These are phyloP conservation scores for Cephus rjabovi DNA, from an alignment of 2,888 invertebrate genomes.

Conservation along the genomic window DNA sequence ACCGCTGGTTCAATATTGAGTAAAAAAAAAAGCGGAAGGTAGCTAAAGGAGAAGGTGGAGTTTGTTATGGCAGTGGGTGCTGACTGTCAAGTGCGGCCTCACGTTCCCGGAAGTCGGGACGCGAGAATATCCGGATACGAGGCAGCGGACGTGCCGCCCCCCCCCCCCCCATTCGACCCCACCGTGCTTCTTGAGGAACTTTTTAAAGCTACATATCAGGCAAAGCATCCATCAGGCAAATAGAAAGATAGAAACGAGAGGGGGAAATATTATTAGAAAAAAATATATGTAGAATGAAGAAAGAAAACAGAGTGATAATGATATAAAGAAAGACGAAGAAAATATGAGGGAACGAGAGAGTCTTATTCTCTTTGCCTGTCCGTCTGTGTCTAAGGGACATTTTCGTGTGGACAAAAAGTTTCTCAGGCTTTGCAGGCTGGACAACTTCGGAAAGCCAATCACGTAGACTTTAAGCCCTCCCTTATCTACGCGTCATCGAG, in stretches of 20 bases:
- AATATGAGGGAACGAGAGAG: neutral
- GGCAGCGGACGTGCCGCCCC: conserved; percentile 50
- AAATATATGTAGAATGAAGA: neutral
- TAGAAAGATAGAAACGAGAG: neutral
- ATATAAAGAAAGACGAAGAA: neutral
- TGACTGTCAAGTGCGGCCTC: conserved; percentile 45
- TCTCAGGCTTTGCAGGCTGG: conserved; percentile 55
- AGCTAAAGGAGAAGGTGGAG: neutral
- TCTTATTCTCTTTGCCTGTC: neutral
- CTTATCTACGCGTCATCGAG: conserved; percentile 65
- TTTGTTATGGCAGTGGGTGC: conserved; percentile 28
- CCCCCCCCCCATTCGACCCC: neutral
- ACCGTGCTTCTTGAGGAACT: neutral
- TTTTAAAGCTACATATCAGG: neutral
- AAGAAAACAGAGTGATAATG: neutral
- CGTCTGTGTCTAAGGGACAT: conserved; percentile 13
- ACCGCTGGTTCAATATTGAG: conserved; percentile 7
- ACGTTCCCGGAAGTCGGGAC: conserved; percentile 63
- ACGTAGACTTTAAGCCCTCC: conserved; percentile 65
- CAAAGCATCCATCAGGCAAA: neutral
- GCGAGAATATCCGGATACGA: conserved; percentile 60
- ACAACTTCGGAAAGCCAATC: conserved; percentile 62
- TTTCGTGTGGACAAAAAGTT: conserved; percentile 47
- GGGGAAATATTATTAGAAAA: neutral
- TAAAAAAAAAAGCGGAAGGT: neutral